phyloP scores from a whole-genome alignment of 2,888 invertebrate species.

The Fissipunctia ypsillon region DNA sequence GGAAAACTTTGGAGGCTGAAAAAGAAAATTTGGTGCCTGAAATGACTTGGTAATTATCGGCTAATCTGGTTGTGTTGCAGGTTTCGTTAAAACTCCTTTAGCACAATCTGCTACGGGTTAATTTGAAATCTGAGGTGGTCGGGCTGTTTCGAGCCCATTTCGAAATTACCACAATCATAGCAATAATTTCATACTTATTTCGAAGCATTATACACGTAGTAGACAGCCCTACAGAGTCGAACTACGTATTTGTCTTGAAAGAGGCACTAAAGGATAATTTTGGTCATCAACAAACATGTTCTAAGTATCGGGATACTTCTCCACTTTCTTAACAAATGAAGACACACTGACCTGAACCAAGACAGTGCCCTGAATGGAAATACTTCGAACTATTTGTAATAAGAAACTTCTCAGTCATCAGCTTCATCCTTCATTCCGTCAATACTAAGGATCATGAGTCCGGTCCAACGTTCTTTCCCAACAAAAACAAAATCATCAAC shows the following conservation, averaged over 20 bases:
- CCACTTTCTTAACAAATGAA: not conserved
- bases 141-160: not conserved
- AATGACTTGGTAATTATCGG: not conserved
- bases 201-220: not conserved
- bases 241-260: not conserved
- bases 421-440: not conserved
- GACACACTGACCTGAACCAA: not conserved
- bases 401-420: too few species aligned
- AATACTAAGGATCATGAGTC: too few species aligned
- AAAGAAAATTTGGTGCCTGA: not conserved
- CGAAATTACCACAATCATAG: not conserved
- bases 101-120: too few species aligned
- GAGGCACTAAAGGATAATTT: not conserved
- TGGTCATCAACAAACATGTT: not conserved
- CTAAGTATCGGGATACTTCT: not conserved
- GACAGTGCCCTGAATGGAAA: too few species aligned
- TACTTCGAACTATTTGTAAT: too few species aligned
- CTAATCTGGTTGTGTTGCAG: not conserved
- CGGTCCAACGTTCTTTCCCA: too few species aligned
- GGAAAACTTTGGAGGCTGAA: constrained; percentile 16
- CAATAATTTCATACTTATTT: not conserved
- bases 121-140: not conserved
- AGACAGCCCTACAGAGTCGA: not conserved
- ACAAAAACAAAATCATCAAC: too few species aligned
- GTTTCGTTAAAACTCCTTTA: not conserved